These are phyloP conservation scores for Actinia equina DNA, from an alignment of 64 coral and sea anemone species.

Conservation along the genomic window DNA sequence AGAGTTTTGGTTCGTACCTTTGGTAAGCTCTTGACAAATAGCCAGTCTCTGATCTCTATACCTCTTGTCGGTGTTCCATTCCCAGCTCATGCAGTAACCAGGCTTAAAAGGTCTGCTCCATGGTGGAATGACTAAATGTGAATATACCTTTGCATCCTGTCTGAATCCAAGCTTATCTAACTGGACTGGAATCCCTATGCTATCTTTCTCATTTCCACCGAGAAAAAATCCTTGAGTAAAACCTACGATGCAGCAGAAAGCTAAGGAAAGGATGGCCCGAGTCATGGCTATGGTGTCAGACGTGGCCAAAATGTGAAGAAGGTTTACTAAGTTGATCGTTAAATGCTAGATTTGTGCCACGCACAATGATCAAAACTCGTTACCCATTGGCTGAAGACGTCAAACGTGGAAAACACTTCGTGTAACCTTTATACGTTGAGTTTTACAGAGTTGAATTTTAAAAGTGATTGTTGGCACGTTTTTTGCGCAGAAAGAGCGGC, in stretches of 20 bases:
- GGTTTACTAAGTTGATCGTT: neutral
- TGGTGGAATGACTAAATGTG: conserved; percentile 91
- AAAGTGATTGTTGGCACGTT: conserved; percentile 11
- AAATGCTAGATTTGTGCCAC: neutral
- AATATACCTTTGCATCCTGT: conserved; percentile 69
- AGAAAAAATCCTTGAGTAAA: conserved; percentile 1
- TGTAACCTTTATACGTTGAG: neutral
- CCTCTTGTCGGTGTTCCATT: conserved; percentile 97
- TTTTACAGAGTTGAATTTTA: neutral
- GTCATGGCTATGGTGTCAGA: conserved; percentile 5
- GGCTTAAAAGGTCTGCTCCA: conserved; percentile 96
- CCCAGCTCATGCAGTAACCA: conserved; percentile 95
- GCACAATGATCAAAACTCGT: neutral
- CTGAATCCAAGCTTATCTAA: conserved; percentile 64
- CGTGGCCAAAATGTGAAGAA: conserved; percentile 2
- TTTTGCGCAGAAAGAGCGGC: neutral
- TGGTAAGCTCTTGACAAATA: conserved; percentile 78
- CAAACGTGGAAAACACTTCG: conserved; percentile 16
- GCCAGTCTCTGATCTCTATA: conserved; percentile 87
- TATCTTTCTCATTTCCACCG: conserved; percentile 13
- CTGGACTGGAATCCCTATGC: conserved; percentile 6
- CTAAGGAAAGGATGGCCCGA: neutral
- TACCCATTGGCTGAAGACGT: neutral
- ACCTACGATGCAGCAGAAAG: neutral
- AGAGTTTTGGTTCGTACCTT: conserved; percentile 44